These are phyloP conservation scores for Thaumatotibia leucotreta DNA, from an alignment of 1,140 invertebrate genomes.

Conservation along the genomic window DNA sequence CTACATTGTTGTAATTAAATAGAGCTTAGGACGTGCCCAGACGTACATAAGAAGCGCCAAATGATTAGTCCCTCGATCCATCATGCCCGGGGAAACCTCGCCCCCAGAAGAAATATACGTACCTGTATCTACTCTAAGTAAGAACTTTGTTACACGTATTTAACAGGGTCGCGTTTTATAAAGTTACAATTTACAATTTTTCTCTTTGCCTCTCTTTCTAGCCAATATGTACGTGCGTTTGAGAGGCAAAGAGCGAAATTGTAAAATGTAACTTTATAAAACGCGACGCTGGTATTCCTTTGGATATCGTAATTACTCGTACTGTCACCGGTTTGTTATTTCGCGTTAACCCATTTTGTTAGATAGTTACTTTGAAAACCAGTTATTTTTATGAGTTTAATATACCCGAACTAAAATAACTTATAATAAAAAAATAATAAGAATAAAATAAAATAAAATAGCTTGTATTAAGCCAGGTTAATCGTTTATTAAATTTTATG, in stretches of 20 bases:
- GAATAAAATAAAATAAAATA: too few species aligned
- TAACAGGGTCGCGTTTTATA: too few species aligned
- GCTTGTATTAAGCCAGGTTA: too few species aligned
- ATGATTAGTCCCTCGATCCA: background rate
- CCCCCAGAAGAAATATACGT: background rate
- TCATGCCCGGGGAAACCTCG: background rate
- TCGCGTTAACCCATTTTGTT: background rate
- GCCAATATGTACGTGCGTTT: too few species aligned
- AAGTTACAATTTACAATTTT: too few species aligned
- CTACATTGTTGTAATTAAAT: background rate
- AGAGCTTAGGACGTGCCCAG: background rate
- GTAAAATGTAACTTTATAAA: too few species aligned
- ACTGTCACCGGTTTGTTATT: background rate
- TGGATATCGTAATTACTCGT: background rate
- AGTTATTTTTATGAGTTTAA: conserved; percentile 4
- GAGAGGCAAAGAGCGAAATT: too few species aligned
- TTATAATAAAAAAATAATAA: too few species aligned
- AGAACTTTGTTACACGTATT: background rate
- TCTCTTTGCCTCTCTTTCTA: too few species aligned
- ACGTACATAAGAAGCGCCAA: background rate
- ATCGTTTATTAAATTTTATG: too few species aligned
- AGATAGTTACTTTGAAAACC: background rate
- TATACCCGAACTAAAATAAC: background rate
- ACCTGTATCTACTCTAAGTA: background rate
- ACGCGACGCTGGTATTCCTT: background rate